These are phyloP conservation scores for Lamprologus ornatipinnis DNA, from an alignment of 2,113 vertebrate species.

Conservation along the genomic window DNA sequence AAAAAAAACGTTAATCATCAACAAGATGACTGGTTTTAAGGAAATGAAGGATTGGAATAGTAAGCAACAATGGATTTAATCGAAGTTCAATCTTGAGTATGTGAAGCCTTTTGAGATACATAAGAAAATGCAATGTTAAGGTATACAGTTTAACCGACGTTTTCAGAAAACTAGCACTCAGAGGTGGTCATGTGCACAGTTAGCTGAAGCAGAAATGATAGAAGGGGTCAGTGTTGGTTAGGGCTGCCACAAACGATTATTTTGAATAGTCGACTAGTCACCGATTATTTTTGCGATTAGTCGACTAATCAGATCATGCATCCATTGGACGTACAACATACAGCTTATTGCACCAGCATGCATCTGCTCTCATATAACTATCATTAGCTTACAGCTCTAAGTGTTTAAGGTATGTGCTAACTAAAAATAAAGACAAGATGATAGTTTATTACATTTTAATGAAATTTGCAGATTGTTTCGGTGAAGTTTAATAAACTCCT, in stretches of 20 bases:
- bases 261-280: not conserved
- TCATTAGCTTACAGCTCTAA: not conserved
- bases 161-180: not conserved
- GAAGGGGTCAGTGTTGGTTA: not conserved
- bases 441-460: not conserved
- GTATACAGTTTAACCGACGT: fast-evolving
- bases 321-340: fast-evolving
- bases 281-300: not conserved
- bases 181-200: not conserved
- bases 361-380: not conserved
- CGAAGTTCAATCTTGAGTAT: not conserved
- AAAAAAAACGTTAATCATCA: not conserved
- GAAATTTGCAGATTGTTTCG: not conserved
- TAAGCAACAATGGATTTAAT: not conserved
- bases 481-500: not conserved
- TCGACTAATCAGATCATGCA: not conserved
- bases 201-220: not conserved
- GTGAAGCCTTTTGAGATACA: not conserved
- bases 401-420: fast-evolving
- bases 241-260: not conserved
- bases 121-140: not conserved
- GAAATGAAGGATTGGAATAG: not conserved
- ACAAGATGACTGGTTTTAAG: not conserved
- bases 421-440: fast-evolving
- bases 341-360: not conserved